These are phyloP conservation scores for Cyclargus thomasi DNA, from an alignment of 1,140 invertebrate genomes.

Conservation along the genomic window DNA sequence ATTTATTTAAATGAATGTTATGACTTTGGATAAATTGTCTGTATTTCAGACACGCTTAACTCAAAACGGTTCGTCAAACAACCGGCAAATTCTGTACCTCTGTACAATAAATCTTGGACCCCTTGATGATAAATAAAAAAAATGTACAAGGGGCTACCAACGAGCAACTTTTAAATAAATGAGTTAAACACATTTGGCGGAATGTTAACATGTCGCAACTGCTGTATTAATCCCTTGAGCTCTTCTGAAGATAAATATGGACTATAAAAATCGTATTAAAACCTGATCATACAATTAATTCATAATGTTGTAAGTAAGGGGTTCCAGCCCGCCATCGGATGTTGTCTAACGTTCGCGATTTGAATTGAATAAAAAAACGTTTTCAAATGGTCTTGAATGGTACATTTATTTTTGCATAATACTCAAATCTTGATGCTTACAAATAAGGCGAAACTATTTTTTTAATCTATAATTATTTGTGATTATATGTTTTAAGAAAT, in stretches of 20 bases:
- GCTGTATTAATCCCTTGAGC: constrained; percentile 22
- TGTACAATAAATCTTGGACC: neutral
- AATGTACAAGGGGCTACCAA: neutral
- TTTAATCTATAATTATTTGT: neutral
- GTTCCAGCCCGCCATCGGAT: constrained; percentile 30
- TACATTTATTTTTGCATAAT: neutral
- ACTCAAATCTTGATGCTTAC: neutral
- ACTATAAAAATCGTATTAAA: constrained; percentile 31
- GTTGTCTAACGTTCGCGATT: constrained; percentile 35
- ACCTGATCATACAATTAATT: constrained; percentile 43
- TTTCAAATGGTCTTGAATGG: constrained; percentile 8
- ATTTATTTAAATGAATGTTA: neutral
- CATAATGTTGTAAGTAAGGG: constrained; percentile 31
- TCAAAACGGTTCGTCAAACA: constrained; percentile 2
- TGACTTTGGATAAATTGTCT: neutral
- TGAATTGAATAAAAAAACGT: neutral
- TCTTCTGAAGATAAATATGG: constrained; percentile 26
- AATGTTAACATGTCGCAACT: constrained; percentile 15
- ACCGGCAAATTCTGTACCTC: neutral
- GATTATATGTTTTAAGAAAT: no score
- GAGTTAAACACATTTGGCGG: constrained; percentile 10
- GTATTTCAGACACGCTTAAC: neutral
- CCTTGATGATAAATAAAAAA: neutral
- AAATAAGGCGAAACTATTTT: neutral
- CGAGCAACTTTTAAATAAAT: neutral